Base-by-base conservation (phyloP, 2,888 invertebrate genomes). In the Elmis aenea region DNA sequence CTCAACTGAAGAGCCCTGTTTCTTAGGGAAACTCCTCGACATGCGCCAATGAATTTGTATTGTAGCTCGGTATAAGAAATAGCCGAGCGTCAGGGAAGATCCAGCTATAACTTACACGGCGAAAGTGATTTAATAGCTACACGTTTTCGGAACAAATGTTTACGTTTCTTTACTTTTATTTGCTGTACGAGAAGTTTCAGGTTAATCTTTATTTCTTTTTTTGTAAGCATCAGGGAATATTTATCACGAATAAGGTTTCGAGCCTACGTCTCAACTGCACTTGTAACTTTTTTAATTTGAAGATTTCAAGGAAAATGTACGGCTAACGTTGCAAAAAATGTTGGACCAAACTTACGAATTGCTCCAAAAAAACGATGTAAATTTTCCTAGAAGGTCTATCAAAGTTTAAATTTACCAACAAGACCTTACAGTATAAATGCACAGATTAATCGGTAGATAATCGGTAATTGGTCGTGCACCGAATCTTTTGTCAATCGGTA, bases 71-170 rank as follows among this genome's bases (percentile, higher is more conserved):
- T 34, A 34, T 37, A 42, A 42, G 29, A 38, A 42, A 42, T 42
- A 26, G 38, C 33, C 38, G 12, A 12, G 27, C 38, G 42, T 33
- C 31, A 34, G 31, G 42, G 38, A 38, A 42, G 38, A 42, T 42
- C 38, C 34, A 30, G 38, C 42, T 26, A 42, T 42, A 42, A 42
- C 38, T 42, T 42, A 42, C 42, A 29, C 33, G 33, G 45, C 35
- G 46, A 49, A 51, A 49, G 48, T 51, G 51, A 49, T 51, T 51
- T 51, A 48, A 51, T 46, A 43, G 48, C 45, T 39, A 42, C 40
- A 48, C 50, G 45, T 46, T 48, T 42, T 32, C 42, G 31, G 39
- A 51, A 51, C 48, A 47, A 51, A 51, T 51, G 46, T 48, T 51
- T 48, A 38, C 45, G 46, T 45, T 49, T 46, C 44, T 42, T 44